Evolutionary conservation across 2,888 invertebrate species (phyloP), one percentile per base, ranked within the genome.

Genomic region (Heteropelma amictum): DNA sequence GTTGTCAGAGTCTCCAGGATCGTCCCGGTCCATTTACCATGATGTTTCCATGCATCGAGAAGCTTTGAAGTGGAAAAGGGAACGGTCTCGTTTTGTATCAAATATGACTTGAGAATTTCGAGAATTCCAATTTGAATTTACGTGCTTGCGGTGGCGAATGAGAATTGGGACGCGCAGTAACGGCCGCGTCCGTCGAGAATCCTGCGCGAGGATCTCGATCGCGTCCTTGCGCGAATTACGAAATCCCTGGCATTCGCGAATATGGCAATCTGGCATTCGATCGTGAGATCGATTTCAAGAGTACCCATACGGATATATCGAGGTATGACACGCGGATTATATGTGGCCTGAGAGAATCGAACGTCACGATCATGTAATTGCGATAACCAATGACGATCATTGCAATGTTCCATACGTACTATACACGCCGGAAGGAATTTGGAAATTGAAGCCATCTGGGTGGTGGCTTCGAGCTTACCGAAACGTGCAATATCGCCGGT

Each of bases 171-270:
- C 12, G 19, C 21, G 21, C 30, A 12, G 28, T 33, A 21, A 47
- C 56, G 54, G 54, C 33, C 35, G 56, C 26, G 54, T 56, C 54
- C 49, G 56, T 68, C 33, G 56, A n/a, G 65, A 51, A 49, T 68
- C 40, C 51, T 60, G 8, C 40, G 30, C 40, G 45, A 54, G 54
- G 60, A 72, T 67, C 61, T 72, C 68, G 42, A 49, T 68, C 68
- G 56, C 42, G 68, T 58, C 61, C 49, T 53, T 45, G 53, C 35
- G 28, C 28, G 40, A 35, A 63, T 60, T 58, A 49, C 42, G 63
- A 73, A 68, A 58, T 73, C 73, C 40, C 56, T 40, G 68, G 73
- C 30, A 73, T 73, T 58, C 51, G 49, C 40, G 40, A 58, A 73
- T 73, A 69, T 67, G 35, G 65, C 54, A 72, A 51, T 38, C 49